phyloP scores from a whole-genome alignment of 2,797 vertebrate species.

The Acipenser ruthenus region DNA sequence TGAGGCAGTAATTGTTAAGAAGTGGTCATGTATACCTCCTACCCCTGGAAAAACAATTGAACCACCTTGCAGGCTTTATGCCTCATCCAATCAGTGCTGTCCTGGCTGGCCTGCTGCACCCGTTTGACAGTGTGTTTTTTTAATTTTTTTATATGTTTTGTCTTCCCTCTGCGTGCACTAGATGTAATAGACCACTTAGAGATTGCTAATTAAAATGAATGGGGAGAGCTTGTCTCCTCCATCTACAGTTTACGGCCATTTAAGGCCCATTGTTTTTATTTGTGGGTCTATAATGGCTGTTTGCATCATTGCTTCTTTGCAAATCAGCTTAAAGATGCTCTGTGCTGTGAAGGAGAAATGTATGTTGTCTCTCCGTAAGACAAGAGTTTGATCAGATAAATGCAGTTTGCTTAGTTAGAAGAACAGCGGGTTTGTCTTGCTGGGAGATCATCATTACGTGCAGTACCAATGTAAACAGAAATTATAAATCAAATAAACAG shows the following conservation, averaged over 20 bases:
- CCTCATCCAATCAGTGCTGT: too few species aligned
- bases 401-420: not conserved
- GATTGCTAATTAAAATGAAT: not conserved
- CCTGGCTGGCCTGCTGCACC: too few species aligned
- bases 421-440: not conserved
- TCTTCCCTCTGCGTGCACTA: too few species aligned
- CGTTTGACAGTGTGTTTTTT: too few species aligned
- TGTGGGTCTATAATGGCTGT: not conserved
- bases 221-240: not conserved
- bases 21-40: too few species aligned
- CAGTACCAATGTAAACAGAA: not conserved
- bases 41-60: too few species aligned
- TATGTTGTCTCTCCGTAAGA: slow-evolving; percentile 1
- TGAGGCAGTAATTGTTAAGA: too few species aligned
- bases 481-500: slow-evolving; percentile 3
- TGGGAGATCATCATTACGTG: slow-evolving; percentile 2
- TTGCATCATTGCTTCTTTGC: not conserved
- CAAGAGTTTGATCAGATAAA: slow-evolving; percentile 10
- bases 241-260: not conserved
- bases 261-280: not conserved
- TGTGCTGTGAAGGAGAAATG: slow-evolving; percentile 11
- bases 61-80: too few species aligned
- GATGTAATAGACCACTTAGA: too few species aligned
- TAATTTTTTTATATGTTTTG: too few species aligned
- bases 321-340: not conserved